A percentile compares a stretch with the other conserved stretches of the same genome.
These are phyloP conservation scores for Noctua janthe DNA, from an alignment of 2,888 invertebrate genomes.

Conservation along the genomic window DNA sequence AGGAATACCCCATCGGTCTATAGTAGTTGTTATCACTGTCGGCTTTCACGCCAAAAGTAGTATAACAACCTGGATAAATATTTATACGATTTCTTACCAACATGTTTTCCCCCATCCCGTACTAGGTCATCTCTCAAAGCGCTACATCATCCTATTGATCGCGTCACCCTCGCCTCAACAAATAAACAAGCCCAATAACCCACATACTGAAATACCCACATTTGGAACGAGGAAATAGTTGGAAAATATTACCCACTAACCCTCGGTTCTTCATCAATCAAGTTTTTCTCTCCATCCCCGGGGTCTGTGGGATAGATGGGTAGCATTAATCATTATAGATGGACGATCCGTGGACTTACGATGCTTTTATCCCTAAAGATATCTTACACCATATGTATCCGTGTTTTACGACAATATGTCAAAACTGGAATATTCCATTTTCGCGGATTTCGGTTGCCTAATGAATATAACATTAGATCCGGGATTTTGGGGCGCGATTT, in stretches of 20 bases:
- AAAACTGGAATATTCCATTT: constrained; percentile 58
- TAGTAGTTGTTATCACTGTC: background rate
- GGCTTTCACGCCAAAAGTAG: background rate
- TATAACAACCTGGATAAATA: background rate
- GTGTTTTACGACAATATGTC: constrained; percentile 70
- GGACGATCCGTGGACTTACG: constrained; percentile 76
- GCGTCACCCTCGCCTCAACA: constrained; percentile 39
- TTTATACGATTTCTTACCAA: background rate
- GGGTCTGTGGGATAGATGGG: constrained; percentile 82
- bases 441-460: constrained; percentile 45
- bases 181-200: constrained; percentile 66
- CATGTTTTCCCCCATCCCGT: background rate
- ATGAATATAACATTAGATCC: constrained; percentile 58
- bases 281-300: constrained; percentile 78
- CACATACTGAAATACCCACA: constrained; percentile 69
- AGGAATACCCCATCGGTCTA: background rate
- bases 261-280: constrained; percentile 84
- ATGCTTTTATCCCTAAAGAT: constrained; percentile 76
- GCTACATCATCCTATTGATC: constrained; percentile 49
- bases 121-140: constrained; percentile 38
- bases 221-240: constrained; percentile 72
- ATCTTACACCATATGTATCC: constrained; percentile 72
- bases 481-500: constrained; percentile 31
- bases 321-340: constrained; percentile 87
- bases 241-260: constrained; percentile 79